Evolutionary conservation across 2,797 vertebrate genomes (phyloP).

Genomic region (Psittacula echo): DNA sequence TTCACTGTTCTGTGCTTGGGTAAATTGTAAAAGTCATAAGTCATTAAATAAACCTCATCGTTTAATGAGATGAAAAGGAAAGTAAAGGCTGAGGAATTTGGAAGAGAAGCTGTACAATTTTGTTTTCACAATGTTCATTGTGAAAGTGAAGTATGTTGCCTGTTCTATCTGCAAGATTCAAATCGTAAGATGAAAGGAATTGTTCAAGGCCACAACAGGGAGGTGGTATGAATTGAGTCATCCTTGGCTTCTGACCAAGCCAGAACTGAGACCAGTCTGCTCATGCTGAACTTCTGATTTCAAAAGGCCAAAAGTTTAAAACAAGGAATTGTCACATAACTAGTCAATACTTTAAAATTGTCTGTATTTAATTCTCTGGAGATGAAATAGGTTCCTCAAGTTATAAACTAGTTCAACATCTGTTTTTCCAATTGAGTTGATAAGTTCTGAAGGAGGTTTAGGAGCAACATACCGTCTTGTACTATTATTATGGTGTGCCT

Average conservation of each 20-base stretch:
- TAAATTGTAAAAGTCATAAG: not conserved
- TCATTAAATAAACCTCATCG: not conserved
- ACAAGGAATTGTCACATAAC: not conserved
- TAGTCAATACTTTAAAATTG: not conserved
- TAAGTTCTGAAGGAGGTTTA: not conserved
- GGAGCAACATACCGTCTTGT: not conserved
- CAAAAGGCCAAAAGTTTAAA: not conserved
- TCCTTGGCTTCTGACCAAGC: not conserved
- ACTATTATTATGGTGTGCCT: not conserved
- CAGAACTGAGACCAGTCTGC: not conserved
- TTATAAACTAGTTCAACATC: not conserved
- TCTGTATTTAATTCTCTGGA: not conserved
- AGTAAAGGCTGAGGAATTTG: not conserved
- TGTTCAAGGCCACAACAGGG: not conserved
- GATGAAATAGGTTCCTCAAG: not conserved
- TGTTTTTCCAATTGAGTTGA: not conserved
- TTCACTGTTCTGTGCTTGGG: fast-evolving
- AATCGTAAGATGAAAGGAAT: not conserved
- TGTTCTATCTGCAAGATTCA: not conserved
- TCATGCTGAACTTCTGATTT: not conserved
- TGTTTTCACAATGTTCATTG: not conserved
- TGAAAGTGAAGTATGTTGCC: not conserved
- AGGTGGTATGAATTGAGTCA: not conserved
- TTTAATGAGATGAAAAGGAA: not conserved
- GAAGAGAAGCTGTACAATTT: not conserved